Evolutionary conservation across 1,140 invertebrate species (phyloP), one percentile per base, ranked within the genome.

Genomic region (Amyelois transitella): DNA sequence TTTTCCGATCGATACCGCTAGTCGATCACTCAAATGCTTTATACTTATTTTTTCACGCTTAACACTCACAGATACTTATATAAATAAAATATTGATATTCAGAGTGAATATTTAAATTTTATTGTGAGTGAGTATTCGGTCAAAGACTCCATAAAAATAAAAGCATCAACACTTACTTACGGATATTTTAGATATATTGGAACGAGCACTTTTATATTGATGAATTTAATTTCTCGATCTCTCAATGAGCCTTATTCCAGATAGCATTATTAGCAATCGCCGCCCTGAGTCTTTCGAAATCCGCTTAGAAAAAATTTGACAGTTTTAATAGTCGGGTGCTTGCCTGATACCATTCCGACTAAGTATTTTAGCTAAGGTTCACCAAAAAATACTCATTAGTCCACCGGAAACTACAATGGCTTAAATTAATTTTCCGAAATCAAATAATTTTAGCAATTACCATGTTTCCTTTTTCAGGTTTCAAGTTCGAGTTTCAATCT

Each of bases 401-500:
- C n/a, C n/a, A n/a, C n/a, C n/a, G n/a, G n/a, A n/a, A n/a, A n/a
- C n/a, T n/a, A n/a, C n/a, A n/a, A n/a, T n/a, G n/a, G n/a, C n/a
- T n/a, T n/a, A n/a, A n/a, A n/a, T n/a, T n/a, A n/a, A n/a, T n/a
- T n/a, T n/a, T 38, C n/a, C n/a, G n/a, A 38, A 38, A 38, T 28
- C n/a, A n/a, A n/a, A 38, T 14, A 14, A 38, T 14, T 14, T 14
- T 14, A n/a, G 8, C 17, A 14, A 38, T 8, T 1, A 14, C n/a
- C n/a, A 14, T 14, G 6, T 14, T 14, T 73, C 72, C 57, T 38
- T 48, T 76, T 76, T 55, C 68, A 77, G 72, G 67, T 67, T 47
- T 56, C 56, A 72, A 72, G 52, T 73, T 64, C 44, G 17, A 51
- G 45, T 55, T 55, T 56, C 66, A 58, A 57, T 51, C 55, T 62